Base-by-base conservation (phyloP, 2,113 vertebrate species). In the Xyrauchen texanus region DNA sequence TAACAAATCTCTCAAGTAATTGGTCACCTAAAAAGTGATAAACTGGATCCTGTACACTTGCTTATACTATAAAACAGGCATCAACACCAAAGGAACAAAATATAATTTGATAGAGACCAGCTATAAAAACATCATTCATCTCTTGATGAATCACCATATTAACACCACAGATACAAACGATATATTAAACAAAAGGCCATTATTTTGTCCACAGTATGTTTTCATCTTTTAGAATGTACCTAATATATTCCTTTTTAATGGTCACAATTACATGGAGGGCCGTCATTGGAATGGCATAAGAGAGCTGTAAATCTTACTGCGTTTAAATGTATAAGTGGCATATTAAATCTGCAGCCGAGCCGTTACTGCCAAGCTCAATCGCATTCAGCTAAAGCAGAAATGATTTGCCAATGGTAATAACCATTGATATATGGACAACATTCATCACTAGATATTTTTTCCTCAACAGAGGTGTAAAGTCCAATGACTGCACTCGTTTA, bases 241-340 rank as follows among this genome's bases (percentile, higher is more conserved):
- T 34, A 34, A 34, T 16, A 78, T 74, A 68, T 68, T 55, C 45
- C 58, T 42, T 60, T 55, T n/a, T 15, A 84, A 51, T 44, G 9
- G 16, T 58, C 8, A 66, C 62, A 10, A 46, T 16, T 16, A 15
- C 42, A 53, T 53, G 4, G 75, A 66, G 7, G 75, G 58, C 57
- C 58, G 13, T 66, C 66, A 60, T 16, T 69, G n/a, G 64, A 53
- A n/a, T 58, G 68, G 66, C 72, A 42, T 76, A 45, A 72, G 61
- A 61, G 55, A 47, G 53, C 34, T 49, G 68, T 80, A 63, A 80
- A 80, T 83, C 78, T 60, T 46, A 61, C 11, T 66, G 72, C 3
- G 3, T 65, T 70, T 76, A 83, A 74, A 75, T 63, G 68, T 76
- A 69, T 66, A 76, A 78, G 74, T 49, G 78, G 61, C 67, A 64